Evolutionary conservation across 1,140 invertebrate genomes (phyloP).

Genomic region (Drosophila tristis): DNA sequence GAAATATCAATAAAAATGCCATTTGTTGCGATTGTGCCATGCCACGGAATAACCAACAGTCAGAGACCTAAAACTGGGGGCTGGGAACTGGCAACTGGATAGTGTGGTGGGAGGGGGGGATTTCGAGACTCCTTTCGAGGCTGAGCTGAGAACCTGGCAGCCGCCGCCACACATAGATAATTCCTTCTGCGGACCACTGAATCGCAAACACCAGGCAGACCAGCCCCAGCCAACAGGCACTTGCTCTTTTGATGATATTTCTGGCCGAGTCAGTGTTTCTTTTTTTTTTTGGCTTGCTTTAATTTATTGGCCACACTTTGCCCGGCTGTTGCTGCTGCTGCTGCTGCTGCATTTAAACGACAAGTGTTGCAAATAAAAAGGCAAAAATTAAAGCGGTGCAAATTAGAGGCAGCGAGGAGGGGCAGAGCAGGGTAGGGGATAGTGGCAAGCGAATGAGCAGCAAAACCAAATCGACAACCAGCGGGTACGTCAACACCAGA

Average conservation of each 20-base stretch:
- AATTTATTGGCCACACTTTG: slow-evolving; percentile 82
- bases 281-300: slow-evolving; percentile 55
- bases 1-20: slow-evolving; percentile 83
- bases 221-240: too few relatives aligned
- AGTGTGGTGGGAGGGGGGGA: not conserved
- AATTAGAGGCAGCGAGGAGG: slow-evolving; percentile 48
- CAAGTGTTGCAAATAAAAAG: slow-evolving; percentile 82
- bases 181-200: slow-evolving; percentile 26
- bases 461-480: slow-evolving; percentile 50
- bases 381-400: slow-evolving; percentile 78
- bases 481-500: slow-evolving; percentile 69
- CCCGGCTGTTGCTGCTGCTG: slow-evolving; percentile 31
- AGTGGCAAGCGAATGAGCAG: slow-evolving; percentile 16
- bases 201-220: slow-evolving; percentile 7
- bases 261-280: slow-evolving; percentile 23
- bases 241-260: slow-evolving; percentile 42
- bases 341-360: slow-evolving; percentile 75
- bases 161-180: slow-evolving; percentile 68
- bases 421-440: slow-evolving; percentile 7
- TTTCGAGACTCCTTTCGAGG: slow-evolving; percentile 1
- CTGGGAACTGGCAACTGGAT: not conserved
- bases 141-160: slow-evolving; percentile 34
- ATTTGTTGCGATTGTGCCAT: slow-evolving; percentile 73
- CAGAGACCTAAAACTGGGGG: slow-evolving; percentile 21
- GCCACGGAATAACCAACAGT: slow-evolving; percentile 45